A percentile compares a stretch with the other conserved stretches of the same genome.
phyloP scores from a whole-genome alignment of 2,113 vertebrate species.

The Hystrix brachyura region DNA sequence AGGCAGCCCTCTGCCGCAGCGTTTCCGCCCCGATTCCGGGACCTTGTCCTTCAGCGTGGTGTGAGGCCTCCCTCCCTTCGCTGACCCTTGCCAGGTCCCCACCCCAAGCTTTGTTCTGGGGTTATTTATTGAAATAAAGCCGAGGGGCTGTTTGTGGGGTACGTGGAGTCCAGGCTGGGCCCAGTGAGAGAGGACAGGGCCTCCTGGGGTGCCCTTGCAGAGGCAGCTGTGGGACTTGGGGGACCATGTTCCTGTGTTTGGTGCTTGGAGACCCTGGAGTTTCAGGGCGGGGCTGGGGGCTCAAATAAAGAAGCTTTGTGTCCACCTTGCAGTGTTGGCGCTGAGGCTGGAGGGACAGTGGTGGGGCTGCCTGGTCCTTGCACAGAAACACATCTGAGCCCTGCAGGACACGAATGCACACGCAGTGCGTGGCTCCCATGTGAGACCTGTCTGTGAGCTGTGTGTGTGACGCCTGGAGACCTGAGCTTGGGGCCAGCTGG shows the following conservation, averaged over 20 bases:
- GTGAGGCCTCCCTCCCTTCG: not conserved
- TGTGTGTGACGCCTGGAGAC: accelerated
- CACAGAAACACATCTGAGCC: not conserved
- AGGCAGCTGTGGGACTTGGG: not conserved
- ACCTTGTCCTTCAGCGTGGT: not conserved
- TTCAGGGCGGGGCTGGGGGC: not conserved
- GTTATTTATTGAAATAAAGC: constrained; percentile 79
- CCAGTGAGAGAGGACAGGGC: not conserved
- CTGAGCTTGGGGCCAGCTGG: not conserved
- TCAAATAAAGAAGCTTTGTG: constrained; percentile 81
- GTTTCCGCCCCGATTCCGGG: not conserved
- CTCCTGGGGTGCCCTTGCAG: not conserved
- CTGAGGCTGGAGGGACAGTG: not conserved
- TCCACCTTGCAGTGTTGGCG: not conserved
- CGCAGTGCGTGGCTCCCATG: not conserved
- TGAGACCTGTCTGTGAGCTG: not conserved
- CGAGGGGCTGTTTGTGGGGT: not conserved
- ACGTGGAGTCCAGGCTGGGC: not conserved
- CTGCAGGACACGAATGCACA: accelerated
- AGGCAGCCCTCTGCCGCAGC: not conserved
- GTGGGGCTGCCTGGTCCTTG: not conserved
- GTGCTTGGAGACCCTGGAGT: constrained; percentile 40
- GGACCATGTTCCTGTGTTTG: constrained; percentile 23
- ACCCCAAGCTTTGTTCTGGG: constrained; percentile 8
- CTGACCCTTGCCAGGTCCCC: not conserved